Evolutionary conservation across 2,797 vertebrate genomes (phyloP), one percentile per base, ranked within the genome.

Genomic region (Heterohyrax brucei): DNA sequence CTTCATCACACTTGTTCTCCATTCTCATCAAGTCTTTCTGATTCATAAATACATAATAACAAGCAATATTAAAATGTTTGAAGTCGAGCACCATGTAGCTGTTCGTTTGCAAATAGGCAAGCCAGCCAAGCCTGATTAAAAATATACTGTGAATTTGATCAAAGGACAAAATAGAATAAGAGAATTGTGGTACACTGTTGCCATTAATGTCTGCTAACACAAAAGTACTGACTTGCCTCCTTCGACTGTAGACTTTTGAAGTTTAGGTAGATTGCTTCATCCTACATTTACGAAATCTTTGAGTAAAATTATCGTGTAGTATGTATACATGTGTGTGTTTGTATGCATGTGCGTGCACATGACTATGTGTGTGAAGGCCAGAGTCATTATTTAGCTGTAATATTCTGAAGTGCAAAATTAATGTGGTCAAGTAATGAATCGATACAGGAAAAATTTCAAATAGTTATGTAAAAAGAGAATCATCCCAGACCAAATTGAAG

Each of bases 91-190:
- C 72, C 12, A 68, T 56, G 6, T 53, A 30, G 22, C 48, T 93
- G 46, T 26, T 95, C 82, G 13, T 86, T 95, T 88, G 78, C 12
- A 93, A 94, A 91, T 92, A 75, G 39, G 2, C 39, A 39, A 39
- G 39, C 39, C 39, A 39, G 39, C 39, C 39, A 39, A 95, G 4
- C 4, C 82, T n/a, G 14, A 44, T 30, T 22, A 82, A 72, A 75
- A 78, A 48, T 61, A 3, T 78, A 5, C n/a, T 26, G 44, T 48
- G 30, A 56, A 79, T 93, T 73, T 80, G 7, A 77, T 78, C 12
- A 78, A 62, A 95, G 50, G 22, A 53, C 16, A 48, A 95, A 76
- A 3, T 22, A 64, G 33, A n/a, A 72, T 61, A 64, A 82, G 26
- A 14, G 5, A 72, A 2, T 22, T 83, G 50, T 88, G 70, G 24